Percentiles rank a stretch among this genome's conserved stretches.
These are phyloP conservation scores for Acleris emargana DNA, from an alignment of 2,888 invertebrate genomes.

Conservation along the genomic window DNA sequence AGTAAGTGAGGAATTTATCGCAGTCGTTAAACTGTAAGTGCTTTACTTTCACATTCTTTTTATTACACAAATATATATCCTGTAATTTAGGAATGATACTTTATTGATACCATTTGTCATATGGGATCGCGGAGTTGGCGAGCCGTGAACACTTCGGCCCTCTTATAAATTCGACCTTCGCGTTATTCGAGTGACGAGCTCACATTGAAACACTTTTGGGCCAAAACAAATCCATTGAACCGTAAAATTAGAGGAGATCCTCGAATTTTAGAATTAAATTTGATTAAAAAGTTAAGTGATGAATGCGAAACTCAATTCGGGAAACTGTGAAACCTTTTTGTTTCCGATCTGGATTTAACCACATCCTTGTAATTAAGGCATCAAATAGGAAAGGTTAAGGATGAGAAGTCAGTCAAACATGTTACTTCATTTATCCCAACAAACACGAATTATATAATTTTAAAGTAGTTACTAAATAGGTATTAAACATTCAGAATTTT, in stretches of 20 bases:
- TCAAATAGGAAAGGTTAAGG: constrained; percentile 27
- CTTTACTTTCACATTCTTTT: constrained; percentile 24
- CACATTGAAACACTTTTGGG: constrained; percentile 74
- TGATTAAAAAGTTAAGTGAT: constrained; percentile 76
- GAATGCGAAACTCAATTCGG: constrained; percentile 63
- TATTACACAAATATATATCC: constrained; percentile 16
- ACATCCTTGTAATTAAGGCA: constrained; percentile 36
- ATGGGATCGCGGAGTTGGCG: constrained; percentile 58
- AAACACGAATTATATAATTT: no score
- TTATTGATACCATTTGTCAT: constrained; percentile 46
- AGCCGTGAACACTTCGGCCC: constrained; percentile 63
- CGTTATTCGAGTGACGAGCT: constrained; percentile 71
- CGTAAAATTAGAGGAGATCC: constrained; percentile 74
- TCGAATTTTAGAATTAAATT: constrained; percentile 74
- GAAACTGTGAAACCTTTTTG: constrained; percentile 46
- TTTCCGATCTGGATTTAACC: constrained; percentile 36
- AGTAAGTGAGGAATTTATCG: constrained; percentile 25
- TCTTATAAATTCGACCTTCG: constrained; percentile 67
- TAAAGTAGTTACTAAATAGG: no score
- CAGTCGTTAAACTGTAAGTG: constrained; percentile 29
- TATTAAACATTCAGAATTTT: no score
- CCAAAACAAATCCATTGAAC: constrained; percentile 76
- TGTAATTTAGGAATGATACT: constrained; percentile 31
- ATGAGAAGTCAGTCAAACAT: constrained; percentile 4
- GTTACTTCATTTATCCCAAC: constrained; percentile 4